Percentiles rank a stretch among this genome's conserved stretches.
Evolutionary conservation across 1,140 invertebrate species (phyloP).

Genomic region (Tetramorium simillimum): DNA sequence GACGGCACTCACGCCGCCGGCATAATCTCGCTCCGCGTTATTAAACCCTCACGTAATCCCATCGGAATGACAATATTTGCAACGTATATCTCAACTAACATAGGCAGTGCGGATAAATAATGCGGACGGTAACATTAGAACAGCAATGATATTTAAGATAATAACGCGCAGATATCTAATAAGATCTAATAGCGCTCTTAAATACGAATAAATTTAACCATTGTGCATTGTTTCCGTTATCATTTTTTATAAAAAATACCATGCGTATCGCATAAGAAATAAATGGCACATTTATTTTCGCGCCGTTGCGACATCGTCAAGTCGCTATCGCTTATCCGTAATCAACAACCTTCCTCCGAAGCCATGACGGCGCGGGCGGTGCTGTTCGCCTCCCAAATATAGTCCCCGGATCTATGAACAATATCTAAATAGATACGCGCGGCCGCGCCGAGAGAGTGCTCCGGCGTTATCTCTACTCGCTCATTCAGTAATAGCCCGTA

Average conservation of each 20-base stretch:
- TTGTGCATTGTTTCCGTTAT: not conserved
- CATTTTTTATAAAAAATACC: not conserved
- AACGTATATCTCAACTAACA: not conserved
- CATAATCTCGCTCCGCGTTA: not conserved
- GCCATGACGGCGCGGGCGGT: not conserved
- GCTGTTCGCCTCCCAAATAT: not conserved
- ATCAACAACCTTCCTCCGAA: not conserved
- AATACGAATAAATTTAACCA: not conserved
- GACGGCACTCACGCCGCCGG: constrained; percentile 20
- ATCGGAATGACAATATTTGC: not conserved
- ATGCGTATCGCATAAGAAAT: not conserved
- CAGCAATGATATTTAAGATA: not conserved
- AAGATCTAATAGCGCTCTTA: not conserved
- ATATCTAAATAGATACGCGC: constrained; percentile 47
- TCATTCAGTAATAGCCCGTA: constrained; percentile 59
- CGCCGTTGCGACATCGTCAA: not conserved
- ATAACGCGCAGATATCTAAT: not conserved
- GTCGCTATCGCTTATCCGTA: not conserved
- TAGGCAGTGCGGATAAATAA: not conserved
- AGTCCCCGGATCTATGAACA: constrained; percentile 29
- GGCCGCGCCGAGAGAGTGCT: not conserved
- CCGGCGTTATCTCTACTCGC: constrained; percentile 46
- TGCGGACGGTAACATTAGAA: not conserved
- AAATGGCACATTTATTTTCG: not conserved
- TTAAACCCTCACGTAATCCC: not conserved